phyloP scores from a whole-genome alignment of 2,797 vertebrate genomes.

The Tenualosa thibaudeaui region DNA sequence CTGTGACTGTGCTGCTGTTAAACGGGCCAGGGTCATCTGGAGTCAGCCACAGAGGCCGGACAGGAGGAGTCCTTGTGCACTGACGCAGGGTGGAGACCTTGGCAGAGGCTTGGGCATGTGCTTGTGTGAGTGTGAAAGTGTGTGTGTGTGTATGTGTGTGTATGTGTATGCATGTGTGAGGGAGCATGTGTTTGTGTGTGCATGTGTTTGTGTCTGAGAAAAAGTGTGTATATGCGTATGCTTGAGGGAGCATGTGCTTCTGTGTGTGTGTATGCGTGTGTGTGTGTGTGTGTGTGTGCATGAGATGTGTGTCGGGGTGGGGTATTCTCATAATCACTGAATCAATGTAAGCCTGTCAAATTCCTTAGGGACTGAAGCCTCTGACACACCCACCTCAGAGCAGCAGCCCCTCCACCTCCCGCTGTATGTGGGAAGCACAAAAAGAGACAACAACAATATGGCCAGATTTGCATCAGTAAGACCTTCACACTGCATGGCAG shows the following conservation, averaged over 20 bases:
- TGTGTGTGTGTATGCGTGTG: not conserved
- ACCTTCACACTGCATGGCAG: too few relatives aligned
- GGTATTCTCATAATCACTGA: not conserved
- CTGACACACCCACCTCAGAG: too few relatives aligned
- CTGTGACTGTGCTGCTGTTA: not conserved
- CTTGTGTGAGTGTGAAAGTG: not conserved
- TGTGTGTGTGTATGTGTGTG: not conserved
- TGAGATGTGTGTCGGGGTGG: not conserved
- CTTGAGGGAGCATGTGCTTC: not conserved
- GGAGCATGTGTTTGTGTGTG: not conserved
- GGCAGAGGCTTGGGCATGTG: not conserved
- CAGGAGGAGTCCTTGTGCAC: not conserved
- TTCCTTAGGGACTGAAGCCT: too few relatives aligned
- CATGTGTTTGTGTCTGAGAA: too few relatives aligned
- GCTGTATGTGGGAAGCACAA: too few relatives aligned
- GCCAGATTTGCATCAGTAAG: too few relatives aligned
- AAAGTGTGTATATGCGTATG: not conserved
- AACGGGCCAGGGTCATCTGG: not conserved
- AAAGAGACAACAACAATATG: too few relatives aligned
- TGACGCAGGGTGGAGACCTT: not conserved
- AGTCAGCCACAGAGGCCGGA: not conserved
- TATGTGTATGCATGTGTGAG: conserved; percentile 25
- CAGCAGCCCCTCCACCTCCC: too few relatives aligned
- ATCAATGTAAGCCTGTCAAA: not conserved
- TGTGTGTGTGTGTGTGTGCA: not conserved